phyloP scores from a whole-genome alignment of 2,888 invertebrate genomes.

The Drosophila engyochracea region DNA sequence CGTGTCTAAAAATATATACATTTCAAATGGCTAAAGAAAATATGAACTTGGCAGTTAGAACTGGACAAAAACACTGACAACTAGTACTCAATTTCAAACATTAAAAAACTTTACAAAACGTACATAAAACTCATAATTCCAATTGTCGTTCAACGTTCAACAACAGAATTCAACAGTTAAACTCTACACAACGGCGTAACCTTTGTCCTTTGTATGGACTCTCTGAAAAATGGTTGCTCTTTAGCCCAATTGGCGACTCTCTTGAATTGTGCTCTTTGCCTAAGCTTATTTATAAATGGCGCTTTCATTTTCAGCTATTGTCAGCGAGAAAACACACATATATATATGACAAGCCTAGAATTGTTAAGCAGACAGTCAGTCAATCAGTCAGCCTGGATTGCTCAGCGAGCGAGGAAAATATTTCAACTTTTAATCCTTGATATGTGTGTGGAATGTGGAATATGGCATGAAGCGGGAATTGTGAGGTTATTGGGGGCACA shows the following conservation, averaged over 20 bases:
- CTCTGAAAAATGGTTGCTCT: conserved; percentile 18
- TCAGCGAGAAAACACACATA: conserved; percentile 25
- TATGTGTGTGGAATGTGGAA: background rate
- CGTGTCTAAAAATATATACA: conserved; percentile 21
- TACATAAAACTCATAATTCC: background rate
- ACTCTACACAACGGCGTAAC: conserved; percentile 55
- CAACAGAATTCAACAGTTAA: conserved; percentile 76
- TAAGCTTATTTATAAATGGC: conserved; percentile 47
- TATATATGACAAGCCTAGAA: conserved; percentile 34
- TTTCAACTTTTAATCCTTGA: conserved; percentile 36
- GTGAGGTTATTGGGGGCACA: background rate
- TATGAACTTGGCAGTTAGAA: background rate
- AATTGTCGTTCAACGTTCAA: too few relatives aligned
- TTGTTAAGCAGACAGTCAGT: conserved; percentile 11
- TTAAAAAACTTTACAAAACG: background rate
- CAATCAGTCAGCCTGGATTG: background rate
- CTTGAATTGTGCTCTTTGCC: conserved; percentile 22
- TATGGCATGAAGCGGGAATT: background rate
- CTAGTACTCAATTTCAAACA: background rate
- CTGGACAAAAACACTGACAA: background rate
- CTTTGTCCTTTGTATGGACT: conserved; percentile 1
- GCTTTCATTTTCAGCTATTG: conserved; percentile 81
- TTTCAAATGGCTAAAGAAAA: background rate
- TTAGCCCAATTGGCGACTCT: conserved; percentile 15
- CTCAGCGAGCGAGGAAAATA: conserved; percentile 26